Evolutionary conservation across 2,797 vertebrate species (phyloP).

Genomic region (Megaceryle alcyon): DNA sequence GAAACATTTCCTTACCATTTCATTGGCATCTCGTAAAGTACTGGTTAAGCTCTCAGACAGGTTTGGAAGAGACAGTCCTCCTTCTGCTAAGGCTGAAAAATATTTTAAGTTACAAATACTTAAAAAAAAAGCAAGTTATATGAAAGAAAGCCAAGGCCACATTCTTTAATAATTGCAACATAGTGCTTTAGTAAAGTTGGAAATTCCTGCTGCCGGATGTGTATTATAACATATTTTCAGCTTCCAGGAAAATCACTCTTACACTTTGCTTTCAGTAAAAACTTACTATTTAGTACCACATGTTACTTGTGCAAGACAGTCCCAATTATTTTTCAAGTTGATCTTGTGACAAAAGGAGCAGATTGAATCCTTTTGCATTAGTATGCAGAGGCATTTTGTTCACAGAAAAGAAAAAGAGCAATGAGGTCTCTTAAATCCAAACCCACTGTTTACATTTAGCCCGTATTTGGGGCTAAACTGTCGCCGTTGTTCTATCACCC

Average conservation of each 20-base stretch:
- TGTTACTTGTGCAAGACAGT: background rate
- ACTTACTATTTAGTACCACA: background rate
- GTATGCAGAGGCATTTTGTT: slow-evolving; percentile 5
- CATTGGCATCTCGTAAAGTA: slow-evolving; percentile 87
- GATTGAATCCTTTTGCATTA: background rate
- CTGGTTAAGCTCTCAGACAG: slow-evolving; percentile 83
- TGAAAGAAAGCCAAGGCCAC: background rate
- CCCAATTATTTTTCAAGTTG: background rate
- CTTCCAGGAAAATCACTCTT: background rate
- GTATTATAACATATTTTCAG: background rate
- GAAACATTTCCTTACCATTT: slow-evolving; percentile 85
- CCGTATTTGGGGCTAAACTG: background rate
- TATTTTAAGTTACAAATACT: slow-evolving; percentile 2
- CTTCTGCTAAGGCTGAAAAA: slow-evolving; percentile 76
- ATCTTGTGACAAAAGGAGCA: background rate
- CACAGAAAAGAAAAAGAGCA: background rate
- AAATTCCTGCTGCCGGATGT: background rate
- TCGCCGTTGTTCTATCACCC: background rate
- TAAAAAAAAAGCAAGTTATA: background rate
- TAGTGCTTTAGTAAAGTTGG: background rate
- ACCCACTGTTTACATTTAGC: background rate
- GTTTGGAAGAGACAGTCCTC: slow-evolving; percentile 72
- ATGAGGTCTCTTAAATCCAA: background rate
- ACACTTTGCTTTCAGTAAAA: background rate
- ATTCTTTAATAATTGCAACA: slow-evolving; percentile 10